Base-by-base conservation (phyloP, 2,888 invertebrate species). In the Anoplius nigerrimus region DNA sequence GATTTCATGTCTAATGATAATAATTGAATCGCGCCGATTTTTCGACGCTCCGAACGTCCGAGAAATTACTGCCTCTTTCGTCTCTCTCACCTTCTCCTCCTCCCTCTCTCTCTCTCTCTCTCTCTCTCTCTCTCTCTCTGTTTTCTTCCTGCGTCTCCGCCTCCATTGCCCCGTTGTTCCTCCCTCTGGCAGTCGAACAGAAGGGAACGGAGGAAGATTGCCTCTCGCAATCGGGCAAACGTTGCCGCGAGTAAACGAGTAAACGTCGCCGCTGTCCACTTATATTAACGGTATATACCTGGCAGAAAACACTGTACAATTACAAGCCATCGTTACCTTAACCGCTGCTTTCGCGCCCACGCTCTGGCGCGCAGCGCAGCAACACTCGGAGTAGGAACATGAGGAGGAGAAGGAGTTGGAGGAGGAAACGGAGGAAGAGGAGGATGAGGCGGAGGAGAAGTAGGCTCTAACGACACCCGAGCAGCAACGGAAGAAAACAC, bases 251-350 rank as follows among this genome's bases (percentile, higher is more conserved):
- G 11, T 5, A 22, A 22, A 57, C 20, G 20, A 21, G 43, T 42
- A 34, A 42, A 55, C 34, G 55, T 34, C 11, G 56, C 18, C 57
- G 56, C 48, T 61, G 58, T 75, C 79, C 76, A 79, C 75, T 78
- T 76, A 76, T 56, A 78, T 78, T 78, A 78, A 78, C 78, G 78
- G 78, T 78, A 78, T 68, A 51, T 27, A 15, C 58, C 51, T 51
- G 56, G 62, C 62, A 46, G 66, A 70, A 76, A 72, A 78, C 74
- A 65, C 70, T 42, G 68, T 78, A 72, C 78, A 78, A 78, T 79
- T 74, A 74, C 76, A 71, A 74, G 27, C 65, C 58, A 55, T 78
- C 78, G 74, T 76, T 78, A 67, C 69, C 69, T 63, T 71, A 76
- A 78, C 71, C 69, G 61, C 62, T 61, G 69, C 69, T 71, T 76